phyloP scores from a whole-genome alignment of 2,888 invertebrate species.

The Nemoura dubitans region DNA sequence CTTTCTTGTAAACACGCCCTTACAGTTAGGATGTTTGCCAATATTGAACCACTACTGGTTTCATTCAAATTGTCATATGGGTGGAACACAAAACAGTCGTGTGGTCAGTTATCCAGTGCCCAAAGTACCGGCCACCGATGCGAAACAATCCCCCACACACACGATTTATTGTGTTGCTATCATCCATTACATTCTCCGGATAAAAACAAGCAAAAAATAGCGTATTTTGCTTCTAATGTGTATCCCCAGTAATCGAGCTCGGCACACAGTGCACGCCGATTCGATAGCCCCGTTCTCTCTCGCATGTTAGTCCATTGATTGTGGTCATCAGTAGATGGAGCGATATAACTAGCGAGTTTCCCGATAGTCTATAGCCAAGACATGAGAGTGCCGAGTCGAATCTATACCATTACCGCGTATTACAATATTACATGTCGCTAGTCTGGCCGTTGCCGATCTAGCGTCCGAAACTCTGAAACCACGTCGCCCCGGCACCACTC shows the following conservation, averaged over 20 bases:
- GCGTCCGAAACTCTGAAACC: neutral
- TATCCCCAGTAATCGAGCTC: neutral
- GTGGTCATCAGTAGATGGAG: neutral
- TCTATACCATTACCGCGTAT: neutral
- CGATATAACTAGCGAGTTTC: neutral
- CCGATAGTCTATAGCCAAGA: neutral
- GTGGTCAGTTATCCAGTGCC: neutral
- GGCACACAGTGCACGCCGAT: neutral
- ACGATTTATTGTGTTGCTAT: neutral
- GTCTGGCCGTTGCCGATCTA: neutral
- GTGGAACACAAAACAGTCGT: neutral
- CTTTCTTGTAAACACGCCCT: too few relatives aligned
- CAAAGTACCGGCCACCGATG: neutral
- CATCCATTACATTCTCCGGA: neutral
- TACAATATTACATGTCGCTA: conserved; percentile 9
- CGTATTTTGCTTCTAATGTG: neutral
- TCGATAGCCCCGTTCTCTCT: neutral
- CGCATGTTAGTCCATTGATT: neutral
- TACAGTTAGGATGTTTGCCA: neutral
- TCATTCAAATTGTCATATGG: neutral
- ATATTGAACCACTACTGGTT: neutral
- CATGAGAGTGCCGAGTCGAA: neutral
- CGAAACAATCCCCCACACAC: neutral
- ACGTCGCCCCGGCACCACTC: neutral
- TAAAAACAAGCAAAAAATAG: neutral